These are phyloP conservation scores for Heliconius hortense DNA, from an alignment of 2,888 invertebrate species.

Conservation along the genomic window DNA sequence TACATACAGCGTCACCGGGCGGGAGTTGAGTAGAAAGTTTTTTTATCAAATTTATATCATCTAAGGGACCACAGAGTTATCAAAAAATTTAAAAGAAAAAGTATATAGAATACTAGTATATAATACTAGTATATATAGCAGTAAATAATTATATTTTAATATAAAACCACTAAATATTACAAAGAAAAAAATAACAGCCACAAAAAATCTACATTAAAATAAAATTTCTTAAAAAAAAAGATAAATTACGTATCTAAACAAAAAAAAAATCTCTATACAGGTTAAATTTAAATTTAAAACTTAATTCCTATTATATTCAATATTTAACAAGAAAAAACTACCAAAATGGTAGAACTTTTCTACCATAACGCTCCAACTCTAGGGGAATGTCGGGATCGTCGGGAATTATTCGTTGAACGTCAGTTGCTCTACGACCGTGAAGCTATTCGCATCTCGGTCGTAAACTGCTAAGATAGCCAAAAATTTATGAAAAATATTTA, in stretches of 20 bases:
- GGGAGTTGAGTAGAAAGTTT: no score
- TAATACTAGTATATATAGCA: no score
- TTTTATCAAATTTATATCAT: no score
- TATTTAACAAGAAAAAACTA: slow-evolving; percentile 45
- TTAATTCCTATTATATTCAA: not conserved
- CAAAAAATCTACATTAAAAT: not conserved
- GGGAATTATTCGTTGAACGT: slow-evolving; percentile 33
- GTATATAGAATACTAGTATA: no score
- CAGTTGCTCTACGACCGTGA: slow-evolving; percentile 36
- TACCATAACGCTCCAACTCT: slow-evolving; percentile 43
- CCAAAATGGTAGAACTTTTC: slow-evolving; percentile 55
- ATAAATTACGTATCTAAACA: not conserved
- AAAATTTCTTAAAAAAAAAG: not conserved
- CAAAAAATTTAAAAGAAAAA: no score
- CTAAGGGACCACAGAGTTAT: no score
- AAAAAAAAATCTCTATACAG: not conserved
- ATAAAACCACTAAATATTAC: not conserved
- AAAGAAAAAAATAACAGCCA: not conserved
- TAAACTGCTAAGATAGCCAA: not conserved
- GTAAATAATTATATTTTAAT: no score
- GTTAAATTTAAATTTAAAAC: not conserved
- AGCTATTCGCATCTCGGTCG: not conserved
- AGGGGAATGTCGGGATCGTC: slow-evolving; percentile 52
- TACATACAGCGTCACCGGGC: no score
- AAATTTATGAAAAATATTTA: slow-evolving; percentile 6